Conservation (phyloP, 2,797 vertebrate genomes). For the Glyptemys insculpta region DNA sequence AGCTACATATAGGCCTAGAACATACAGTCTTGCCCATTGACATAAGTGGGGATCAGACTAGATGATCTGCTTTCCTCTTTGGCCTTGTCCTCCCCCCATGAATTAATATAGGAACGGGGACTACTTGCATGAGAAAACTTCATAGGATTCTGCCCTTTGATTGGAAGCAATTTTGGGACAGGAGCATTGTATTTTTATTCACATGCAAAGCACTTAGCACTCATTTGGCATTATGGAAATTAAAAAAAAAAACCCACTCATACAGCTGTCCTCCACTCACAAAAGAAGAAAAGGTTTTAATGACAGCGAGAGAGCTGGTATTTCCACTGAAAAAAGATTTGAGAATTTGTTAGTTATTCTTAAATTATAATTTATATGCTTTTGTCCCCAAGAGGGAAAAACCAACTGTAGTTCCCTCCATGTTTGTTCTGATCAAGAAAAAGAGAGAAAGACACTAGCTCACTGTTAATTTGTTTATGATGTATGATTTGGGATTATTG, state of each 20-base stretch:
- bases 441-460: not conserved
- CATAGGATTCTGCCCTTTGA: no score
- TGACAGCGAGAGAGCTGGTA: not conserved
- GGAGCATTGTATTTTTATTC: not conserved
- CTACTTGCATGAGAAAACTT: not conserved
- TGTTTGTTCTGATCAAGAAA: no score
- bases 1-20: not conserved
- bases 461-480: no score
- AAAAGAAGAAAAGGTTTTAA: not conserved
- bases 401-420: not conserved
- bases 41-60: not conserved
- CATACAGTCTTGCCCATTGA: not conserved
- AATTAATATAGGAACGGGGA: not conserved
- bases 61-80: no score
- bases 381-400: accelerated
- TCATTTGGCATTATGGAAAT: not conserved
- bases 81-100: no score
- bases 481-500: not conserved
- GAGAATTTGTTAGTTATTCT: not conserved
- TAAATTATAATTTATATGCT: not conserved
- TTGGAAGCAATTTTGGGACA: not conserved
- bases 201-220: not conserved
- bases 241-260: not conserved
- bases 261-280: not conserved
- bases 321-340: not conserved